Percentiles rank a stretch among this genome's conserved stretches.
These are phyloP conservation scores for Mustela nigripes DNA, from an alignment of 2,113 vertebrate genomes.

Conservation along the genomic window DNA sequence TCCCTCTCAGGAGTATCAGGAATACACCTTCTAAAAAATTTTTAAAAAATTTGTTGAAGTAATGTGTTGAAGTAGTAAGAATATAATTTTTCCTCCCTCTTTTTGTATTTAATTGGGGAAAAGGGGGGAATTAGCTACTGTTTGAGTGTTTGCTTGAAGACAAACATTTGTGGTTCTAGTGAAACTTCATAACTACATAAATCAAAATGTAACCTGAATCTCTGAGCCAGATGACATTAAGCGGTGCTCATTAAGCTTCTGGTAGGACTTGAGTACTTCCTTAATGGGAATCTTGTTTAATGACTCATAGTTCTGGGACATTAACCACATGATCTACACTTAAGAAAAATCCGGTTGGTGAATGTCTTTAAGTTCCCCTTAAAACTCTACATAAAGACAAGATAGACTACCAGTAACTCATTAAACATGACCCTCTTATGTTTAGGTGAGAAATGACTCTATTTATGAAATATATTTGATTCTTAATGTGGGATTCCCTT, in stretches of 20 bases:
- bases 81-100: neutral
- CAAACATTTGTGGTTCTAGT: neutral
- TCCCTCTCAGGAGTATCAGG: neutral
- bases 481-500: neutral
- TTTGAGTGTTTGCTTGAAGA: conserved; percentile 8
- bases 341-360: neutral
- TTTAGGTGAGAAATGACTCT: neutral
- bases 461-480: neutral
- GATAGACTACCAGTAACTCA: neutral
- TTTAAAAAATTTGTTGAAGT: neutral
- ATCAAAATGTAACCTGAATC: neutral
- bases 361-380: conserved; percentile 4
- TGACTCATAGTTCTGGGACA: neutral
- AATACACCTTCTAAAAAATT: neutral
- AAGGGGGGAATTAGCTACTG: neutral
- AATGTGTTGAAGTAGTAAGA: too few relatives aligned
- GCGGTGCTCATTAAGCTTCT: neutral
- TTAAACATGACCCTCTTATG: neutral
- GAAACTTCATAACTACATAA: neutral
- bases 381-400: neutral
- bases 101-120: neutral
- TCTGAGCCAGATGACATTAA: neutral
- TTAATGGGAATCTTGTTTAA: neutral
- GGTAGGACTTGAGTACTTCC: neutral
- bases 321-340: neutral